phyloP scores from a whole-genome alignment of 1,140 invertebrate species.

The Drosophila biarmipes region DNA sequence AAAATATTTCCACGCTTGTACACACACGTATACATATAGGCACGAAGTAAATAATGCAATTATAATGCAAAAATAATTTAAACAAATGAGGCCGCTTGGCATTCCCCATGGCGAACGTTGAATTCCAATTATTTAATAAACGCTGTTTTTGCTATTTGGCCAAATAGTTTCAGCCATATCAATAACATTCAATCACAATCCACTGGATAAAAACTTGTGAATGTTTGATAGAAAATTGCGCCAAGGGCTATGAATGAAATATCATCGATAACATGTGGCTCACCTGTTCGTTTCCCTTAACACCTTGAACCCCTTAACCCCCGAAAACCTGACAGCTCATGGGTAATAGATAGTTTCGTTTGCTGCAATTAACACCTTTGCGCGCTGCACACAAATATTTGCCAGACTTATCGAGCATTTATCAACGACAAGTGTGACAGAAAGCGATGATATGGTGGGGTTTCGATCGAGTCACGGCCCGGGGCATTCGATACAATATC shows the following conservation, averaged over 20 bases:
- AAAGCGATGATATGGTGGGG: constrained; percentile 12
- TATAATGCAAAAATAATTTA: constrained; percentile 57
- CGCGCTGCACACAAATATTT: constrained; percentile 73
- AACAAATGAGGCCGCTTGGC: constrained; percentile 15
- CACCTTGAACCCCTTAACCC: neutral
- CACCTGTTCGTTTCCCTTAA: constrained; percentile 4
- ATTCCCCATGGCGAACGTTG: neutral
- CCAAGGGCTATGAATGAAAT: constrained; percentile 33
- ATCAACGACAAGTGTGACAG: constrained; percentile 69
- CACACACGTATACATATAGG: neutral
- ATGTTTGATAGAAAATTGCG: constrained; percentile 19
- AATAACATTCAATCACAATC: constrained; percentile 44
- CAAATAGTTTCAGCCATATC: constrained; percentile 5
- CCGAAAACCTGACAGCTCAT: constrained; percentile 39
- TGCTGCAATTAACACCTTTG: constrained; percentile 72
- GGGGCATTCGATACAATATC: constrained; percentile 6
- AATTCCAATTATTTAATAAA: constrained; percentile 12
- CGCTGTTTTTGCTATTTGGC: neutral
- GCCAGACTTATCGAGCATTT: constrained; percentile 70
- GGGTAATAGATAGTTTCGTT: constrained; percentile 66
- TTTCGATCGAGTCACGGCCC: constrained; percentile 10
- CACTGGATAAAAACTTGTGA: constrained; percentile 15
- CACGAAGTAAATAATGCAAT: constrained; percentile 43
- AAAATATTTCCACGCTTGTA: constrained; percentile 18
- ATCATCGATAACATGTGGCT: constrained; percentile 27